Evolutionary conservation across 2,888 invertebrate genomes (phyloP).

Genomic region (Theodoxus fluviatilis): DNA sequence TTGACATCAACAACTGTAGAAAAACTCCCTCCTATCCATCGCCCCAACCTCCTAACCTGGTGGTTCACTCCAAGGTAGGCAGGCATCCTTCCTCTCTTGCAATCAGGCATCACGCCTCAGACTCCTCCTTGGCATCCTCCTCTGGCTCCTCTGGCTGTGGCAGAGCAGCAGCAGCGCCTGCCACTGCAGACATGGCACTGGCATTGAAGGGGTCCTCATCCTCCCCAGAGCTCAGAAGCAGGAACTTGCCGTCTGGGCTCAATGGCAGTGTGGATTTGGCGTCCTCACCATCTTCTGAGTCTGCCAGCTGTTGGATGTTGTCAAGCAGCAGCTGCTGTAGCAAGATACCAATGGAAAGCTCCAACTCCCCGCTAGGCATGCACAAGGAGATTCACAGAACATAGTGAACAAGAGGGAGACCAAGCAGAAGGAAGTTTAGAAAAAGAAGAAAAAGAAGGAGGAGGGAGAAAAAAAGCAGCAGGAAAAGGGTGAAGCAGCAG

Average conservation of each 20-base stretch:
- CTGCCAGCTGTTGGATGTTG: slow-evolving; percentile 45
- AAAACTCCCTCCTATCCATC: too few species aligned
- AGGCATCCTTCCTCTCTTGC: too few species aligned
- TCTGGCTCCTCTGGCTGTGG: too few species aligned
- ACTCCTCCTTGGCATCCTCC: slow-evolving; percentile 12
- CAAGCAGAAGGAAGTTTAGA: background rate
- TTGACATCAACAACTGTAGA: too few species aligned
- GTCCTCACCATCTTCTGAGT: slow-evolving; percentile 38
- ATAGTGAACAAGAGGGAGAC: slow-evolving; percentile 1
- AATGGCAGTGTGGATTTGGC: slow-evolving; percentile 46
- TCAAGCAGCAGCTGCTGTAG: slow-evolving; percentile 39
- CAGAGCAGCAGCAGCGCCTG: too few species aligned
- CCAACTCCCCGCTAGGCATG: too few species aligned
- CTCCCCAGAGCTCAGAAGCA: slow-evolving; percentile 45
- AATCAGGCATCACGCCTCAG: background rate
- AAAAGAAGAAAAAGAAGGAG: background rate
- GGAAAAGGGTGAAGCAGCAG: background rate
- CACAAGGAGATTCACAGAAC: background rate
- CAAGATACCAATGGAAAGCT: too few species aligned
- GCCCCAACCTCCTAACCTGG: too few species aligned
- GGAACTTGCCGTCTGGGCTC: slow-evolving; percentile 53
- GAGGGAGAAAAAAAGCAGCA: background rate
- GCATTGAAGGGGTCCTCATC: slow-evolving; percentile 31
- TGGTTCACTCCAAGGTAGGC: too few species aligned
- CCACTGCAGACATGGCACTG: slow-evolving; percentile 16